These are phyloP conservation scores for Seriola aureovittata DNA, from an alignment of 2,113 vertebrate species.

Conservation along the genomic window DNA sequence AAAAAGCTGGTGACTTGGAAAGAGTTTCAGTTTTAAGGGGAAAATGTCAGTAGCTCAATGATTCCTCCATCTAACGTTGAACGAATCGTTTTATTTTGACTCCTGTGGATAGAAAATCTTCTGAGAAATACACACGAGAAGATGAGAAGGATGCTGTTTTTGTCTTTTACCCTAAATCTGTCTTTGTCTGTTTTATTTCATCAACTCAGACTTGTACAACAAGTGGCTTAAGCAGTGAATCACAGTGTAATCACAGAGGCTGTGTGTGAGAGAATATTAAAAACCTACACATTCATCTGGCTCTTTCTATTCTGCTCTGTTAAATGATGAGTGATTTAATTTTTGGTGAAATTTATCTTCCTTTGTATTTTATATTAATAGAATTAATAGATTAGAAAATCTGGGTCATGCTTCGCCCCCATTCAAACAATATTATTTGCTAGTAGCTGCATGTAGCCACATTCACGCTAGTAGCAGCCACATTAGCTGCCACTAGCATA, in stretches of 20 bases:
- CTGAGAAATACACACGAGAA: not conserved
- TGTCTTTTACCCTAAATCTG: constrained; percentile 11
- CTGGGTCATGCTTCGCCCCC: not conserved
- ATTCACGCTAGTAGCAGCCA: too few species aligned
- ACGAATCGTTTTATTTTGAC: constrained; percentile 44
- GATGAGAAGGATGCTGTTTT: constrained; percentile 8
- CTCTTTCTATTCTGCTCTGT: constrained; percentile 5
- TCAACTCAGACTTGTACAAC: not conserved
- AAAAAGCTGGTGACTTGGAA: constrained; percentile 19
- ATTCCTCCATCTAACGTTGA: constrained; percentile 1
- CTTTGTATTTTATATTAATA: too few species aligned
- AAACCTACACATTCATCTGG: constrained; percentile 5
- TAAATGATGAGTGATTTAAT: not conserved
- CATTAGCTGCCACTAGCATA: not conserved
- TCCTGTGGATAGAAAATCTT: constrained; percentile 13
- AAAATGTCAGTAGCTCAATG: constrained; percentile 33
- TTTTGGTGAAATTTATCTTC: not conserved
- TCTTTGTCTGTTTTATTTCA: constrained; percentile 6
- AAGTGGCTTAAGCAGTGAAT: constrained; percentile 16
- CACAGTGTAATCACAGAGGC: not conserved
- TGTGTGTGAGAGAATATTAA: not conserved
- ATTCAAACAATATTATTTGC: not conserved
- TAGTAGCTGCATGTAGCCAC: not conserved
- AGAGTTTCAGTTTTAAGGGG: not conserved
- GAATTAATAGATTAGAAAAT: too few species aligned